Base-by-base conservation (phyloP, 2,797 vertebrate genomes). In the Halcyon smyrnensis region DNA sequence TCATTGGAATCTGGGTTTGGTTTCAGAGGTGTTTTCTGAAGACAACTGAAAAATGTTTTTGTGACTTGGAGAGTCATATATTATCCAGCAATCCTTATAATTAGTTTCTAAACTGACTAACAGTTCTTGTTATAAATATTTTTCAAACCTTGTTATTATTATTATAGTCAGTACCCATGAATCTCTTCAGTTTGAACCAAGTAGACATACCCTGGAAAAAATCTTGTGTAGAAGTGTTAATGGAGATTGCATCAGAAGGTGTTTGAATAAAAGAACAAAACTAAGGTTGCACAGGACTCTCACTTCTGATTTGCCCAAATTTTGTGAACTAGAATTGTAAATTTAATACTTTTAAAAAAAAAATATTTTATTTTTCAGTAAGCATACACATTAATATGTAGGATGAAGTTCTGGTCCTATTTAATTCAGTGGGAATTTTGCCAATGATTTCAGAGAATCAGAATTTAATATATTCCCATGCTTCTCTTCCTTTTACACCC, bases 401-500 rank as follows among this genome's bases (percentile, higher is more conserved):
- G 76, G 34, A 70, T 75, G 36, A 82, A 70, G 36, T 89, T 77
- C 60, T 73, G 28, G 7, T 62, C 39, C 43, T 85, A 24, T 77
- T 89, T 93, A 86, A 91, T 91, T 88, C 65, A 78, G 41, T 76
- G 46, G 50, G 54, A 84, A 62, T 86, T 75, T 75, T 92, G 70
- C 67, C 83, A 90, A 43, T 30, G 34, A 60, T 80, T 91, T 94
- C 20, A 90, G 67, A 46, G 30, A 69, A 69, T 69, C 65, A 79
- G 48, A 74, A 87, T 94, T 78, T 92, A 64, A 81, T 46, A 69
- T 73, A 65, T 86, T 90, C 30, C 24, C 2, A 4, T 64, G 28
- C 8, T 23, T 83, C 24, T 90, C 34, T 91, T 90, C 19, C 28
- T 74, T 75, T 90, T 67, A 70, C 25, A 84, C 30, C 64, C 4